Evolutionary conservation across 2,113 vertebrate species (phyloP).

Genomic region (Cricetomys ansorgei): DNA sequence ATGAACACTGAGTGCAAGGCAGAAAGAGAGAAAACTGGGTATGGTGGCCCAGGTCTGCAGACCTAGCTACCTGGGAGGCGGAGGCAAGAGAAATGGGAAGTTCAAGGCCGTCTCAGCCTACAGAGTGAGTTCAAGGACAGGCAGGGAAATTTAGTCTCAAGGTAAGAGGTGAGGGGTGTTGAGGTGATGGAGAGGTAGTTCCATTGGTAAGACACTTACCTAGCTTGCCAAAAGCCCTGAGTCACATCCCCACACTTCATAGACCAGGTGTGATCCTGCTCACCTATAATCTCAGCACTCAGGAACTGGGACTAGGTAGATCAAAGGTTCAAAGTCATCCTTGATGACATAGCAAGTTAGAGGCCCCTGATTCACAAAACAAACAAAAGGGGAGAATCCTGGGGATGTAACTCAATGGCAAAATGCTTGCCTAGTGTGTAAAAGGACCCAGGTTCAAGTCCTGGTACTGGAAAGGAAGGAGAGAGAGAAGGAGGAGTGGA

Average conservation of each 20-base stretch:
- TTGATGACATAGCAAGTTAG: neutral
- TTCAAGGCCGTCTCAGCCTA: neutral
- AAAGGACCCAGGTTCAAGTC: neutral
- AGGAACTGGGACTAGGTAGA: too few species aligned
- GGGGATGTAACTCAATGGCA: neutral
- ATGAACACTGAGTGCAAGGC: neutral
- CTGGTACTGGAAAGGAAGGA: neutral
- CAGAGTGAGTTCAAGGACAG: neutral
- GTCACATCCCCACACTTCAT: too few species aligned
- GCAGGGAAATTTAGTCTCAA: neutral
- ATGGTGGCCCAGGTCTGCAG: neutral
- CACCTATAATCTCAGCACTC: neutral
- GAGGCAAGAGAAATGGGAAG: neutral
- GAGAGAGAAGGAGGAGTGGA: neutral
- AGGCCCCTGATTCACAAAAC: neutral
- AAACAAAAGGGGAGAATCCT: neutral
- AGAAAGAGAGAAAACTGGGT: neutral
- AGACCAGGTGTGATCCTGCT: neutral
- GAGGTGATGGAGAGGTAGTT: neutral
- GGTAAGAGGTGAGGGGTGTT: neutral
- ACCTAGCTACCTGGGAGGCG: too few species aligned
- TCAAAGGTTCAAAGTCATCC: neutral
- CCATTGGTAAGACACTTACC: neutral
- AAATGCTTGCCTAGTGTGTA: neutral
- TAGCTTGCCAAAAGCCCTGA: neutral